A percentile compares a stretch with the other conserved stretches of the same genome.
Evolutionary conservation across 1,140 invertebrate genomes (phyloP).

Genomic region (Sipha flava): DNA sequence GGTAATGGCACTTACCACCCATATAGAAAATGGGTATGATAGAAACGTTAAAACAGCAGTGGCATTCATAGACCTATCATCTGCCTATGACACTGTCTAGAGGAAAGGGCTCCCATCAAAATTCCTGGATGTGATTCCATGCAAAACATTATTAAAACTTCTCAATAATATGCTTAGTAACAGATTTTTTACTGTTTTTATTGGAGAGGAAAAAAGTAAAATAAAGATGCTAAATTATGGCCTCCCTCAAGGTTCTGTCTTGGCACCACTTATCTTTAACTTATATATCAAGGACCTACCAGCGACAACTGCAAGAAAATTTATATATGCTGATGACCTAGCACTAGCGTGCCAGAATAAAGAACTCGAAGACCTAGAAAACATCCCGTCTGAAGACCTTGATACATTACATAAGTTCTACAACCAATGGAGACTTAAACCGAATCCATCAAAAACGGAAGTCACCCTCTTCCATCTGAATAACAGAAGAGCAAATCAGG

Average conservation of each 20-base stretch:
- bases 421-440: conserved; percentile 7
- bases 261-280: background rate
- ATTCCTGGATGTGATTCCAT: background rate
- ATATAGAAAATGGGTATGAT: conserved; percentile 15
- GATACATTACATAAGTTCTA: background rate
- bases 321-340: background rate
- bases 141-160: background rate
- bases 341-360: background rate
- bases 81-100: conserved; percentile 17
- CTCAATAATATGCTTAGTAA: conserved; percentile 21
- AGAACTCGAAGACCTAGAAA: background rate
- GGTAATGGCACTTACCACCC: background rate
- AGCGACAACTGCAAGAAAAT: background rate
- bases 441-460: conserved; percentile 5
- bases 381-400: background rate
- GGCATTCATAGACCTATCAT: background rate
- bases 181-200: background rate
- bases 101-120: conserved; percentile 7
- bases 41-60: background rate
- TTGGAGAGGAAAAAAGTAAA: background rate
- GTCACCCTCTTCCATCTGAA: conserved; percentile 2
- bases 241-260: background rate
- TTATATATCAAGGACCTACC: background rate
- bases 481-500: conserved; percentile 1
- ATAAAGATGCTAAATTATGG: background rate